Evolutionary conservation across 2,888 invertebrate genomes (phyloP).

Genomic region (Nomada fabriciana): DNA sequence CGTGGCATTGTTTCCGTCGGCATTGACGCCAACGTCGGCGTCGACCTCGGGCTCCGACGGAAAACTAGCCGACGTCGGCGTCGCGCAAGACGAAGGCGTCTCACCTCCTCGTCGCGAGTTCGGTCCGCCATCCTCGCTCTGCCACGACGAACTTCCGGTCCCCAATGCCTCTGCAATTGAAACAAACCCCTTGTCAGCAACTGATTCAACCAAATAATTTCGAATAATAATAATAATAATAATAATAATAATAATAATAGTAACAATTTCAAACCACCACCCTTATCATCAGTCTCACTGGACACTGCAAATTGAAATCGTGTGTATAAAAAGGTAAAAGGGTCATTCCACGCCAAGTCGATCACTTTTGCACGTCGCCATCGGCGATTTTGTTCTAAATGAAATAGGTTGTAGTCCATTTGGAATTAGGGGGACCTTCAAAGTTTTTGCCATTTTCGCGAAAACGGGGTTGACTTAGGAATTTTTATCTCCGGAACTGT

Average conservation of each 20-base stretch:
- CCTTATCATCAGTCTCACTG: no score
- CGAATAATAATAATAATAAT: not conserved
- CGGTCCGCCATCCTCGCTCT: constrained; percentile 87
- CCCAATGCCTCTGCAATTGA: constrained; percentile 87
- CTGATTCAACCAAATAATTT: not conserved
- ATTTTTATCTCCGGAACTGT: no score
- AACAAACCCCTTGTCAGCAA: not conserved
- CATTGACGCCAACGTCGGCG: constrained; percentile 73
- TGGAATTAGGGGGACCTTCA: no score
- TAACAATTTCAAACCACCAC: no score
- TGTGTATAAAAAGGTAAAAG: no score
- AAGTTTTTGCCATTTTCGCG: no score
- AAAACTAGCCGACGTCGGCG: constrained; percentile 88
- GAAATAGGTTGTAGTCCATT: no score
- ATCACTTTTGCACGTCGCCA: no score
- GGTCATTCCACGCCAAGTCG: no score
- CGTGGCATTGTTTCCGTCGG: constrained; percentile 77
- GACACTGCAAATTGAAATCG: no score
- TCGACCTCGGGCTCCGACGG: constrained; percentile 86
- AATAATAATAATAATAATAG: not conserved
- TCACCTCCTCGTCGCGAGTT: constrained; percentile 85
- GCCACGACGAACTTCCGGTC: constrained; percentile 89
- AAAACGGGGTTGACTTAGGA: no score
- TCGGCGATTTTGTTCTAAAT: no score
- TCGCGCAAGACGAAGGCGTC: constrained; percentile 87